A percentile compares a stretch with the other conserved stretches of the same genome.
These are phyloP conservation scores for Andrena hattorfiana DNA, from an alignment of 2,888 invertebrate species.

Conservation along the genomic window DNA sequence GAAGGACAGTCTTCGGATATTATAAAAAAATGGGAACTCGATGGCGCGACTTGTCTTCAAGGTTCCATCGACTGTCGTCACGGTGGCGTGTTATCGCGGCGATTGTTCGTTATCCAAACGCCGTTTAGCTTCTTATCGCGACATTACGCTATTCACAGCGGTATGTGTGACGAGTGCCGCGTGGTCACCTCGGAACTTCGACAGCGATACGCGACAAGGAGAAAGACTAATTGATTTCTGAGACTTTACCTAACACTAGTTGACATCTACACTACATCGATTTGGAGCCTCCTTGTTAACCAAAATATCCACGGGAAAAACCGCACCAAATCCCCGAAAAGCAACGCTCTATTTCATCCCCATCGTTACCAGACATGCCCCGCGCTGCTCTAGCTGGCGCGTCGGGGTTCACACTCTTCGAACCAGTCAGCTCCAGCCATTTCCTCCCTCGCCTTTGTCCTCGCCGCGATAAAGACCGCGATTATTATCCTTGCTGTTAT, in stretches of 20 bases:
- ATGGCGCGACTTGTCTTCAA: not conserved
- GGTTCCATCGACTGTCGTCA: not conserved
- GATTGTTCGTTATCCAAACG: not conserved
- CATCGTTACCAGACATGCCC: not conserved
- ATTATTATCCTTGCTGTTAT: constrained; percentile 31
- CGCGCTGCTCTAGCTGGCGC: not conserved
- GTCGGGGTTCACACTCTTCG: not conserved
- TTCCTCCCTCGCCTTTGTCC: constrained; percentile 11
- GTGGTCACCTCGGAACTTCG: not conserved
- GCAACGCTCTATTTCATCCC: not conserved
- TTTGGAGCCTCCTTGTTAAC: too few relatives aligned
- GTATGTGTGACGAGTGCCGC: not conserved
- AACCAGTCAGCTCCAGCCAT: not conserved
- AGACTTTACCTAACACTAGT: too few relatives aligned
- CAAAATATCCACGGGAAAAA: not conserved
- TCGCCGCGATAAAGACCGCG: constrained; percentile 10
- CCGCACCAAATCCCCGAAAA: not conserved
- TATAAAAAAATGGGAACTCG: not conserved
- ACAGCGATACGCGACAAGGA: not conserved
- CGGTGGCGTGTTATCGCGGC: not conserved
- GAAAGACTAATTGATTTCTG: too few relatives aligned
- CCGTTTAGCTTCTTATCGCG: not conserved
- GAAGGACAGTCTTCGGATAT: not conserved
- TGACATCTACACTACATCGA: too few relatives aligned
- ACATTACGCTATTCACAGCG: not conserved